These are phyloP conservation scores for Chrysemys picta DNA, from an alignment of 2,113 vertebrate genomes.

Conservation along the genomic window DNA sequence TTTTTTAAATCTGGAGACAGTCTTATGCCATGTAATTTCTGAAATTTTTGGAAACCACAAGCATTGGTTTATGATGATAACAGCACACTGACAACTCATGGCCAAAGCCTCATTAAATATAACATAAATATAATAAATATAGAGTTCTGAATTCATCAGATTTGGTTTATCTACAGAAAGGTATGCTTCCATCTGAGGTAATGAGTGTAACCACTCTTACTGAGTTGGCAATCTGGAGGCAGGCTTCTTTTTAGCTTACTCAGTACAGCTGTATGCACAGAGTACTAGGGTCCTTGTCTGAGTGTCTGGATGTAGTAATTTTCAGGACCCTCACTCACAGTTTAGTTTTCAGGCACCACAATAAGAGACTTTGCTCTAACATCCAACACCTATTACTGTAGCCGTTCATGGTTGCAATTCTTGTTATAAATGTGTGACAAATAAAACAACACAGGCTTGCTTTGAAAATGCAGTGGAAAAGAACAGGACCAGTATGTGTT, in stretches of 20 bases:
- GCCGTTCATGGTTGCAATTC: not conserved
- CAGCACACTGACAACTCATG: not conserved
- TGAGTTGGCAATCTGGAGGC: not conserved
- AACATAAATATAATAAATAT: not conserved
- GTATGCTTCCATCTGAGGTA: not conserved
- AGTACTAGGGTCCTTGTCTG: not conserved
- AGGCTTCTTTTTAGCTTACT: not conserved
- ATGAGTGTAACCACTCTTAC: not conserved
- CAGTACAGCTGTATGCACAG: not conserved
- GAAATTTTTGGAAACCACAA: not conserved
- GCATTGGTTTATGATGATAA: not conserved
- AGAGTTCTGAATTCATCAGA: not conserved
- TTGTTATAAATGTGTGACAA: not conserved
- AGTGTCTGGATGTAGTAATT: not conserved
- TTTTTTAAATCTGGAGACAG: not conserved
- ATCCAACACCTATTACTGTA: not conserved
- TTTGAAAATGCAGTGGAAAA: not conserved
- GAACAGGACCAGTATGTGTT: not conserved
- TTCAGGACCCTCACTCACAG: not conserved
- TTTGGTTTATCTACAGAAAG: not conserved
- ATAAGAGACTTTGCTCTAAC: not conserved
- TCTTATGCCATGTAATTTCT: not conserved
- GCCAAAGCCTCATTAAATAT: not conserved
- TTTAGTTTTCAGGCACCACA: not conserved
- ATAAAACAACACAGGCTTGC: not conserved